A percentile compares a stretch with the other conserved stretches of the same genome.
phyloP scores from a whole-genome alignment of 2,888 invertebrate species.

The Nineta flava region DNA sequence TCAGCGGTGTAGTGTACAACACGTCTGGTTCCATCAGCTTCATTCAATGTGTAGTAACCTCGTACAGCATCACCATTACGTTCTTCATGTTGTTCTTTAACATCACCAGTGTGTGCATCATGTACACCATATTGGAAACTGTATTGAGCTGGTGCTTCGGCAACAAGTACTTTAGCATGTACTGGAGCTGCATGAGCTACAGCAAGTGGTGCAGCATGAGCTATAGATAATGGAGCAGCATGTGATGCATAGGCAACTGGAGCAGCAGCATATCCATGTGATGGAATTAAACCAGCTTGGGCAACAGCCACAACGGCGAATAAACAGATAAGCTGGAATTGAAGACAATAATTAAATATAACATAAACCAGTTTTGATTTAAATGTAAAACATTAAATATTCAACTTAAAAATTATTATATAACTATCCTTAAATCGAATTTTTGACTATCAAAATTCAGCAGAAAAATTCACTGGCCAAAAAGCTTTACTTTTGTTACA shows the following conservation, averaged over 20 bases:
- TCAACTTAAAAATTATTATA: too few relatives aligned
- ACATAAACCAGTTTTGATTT: too few relatives aligned
- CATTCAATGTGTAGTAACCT: constrained; percentile 1
- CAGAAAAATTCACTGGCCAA: too few relatives aligned
- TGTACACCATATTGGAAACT: constrained; percentile 1
- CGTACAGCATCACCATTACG: constrained; percentile 2
- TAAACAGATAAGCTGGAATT: too few relatives aligned
- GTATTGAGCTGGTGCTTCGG: constrained; percentile 3
- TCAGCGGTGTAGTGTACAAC: constrained; percentile 4
- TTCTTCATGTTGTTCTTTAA: constrained; percentile 3
- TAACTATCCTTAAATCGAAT: too few relatives aligned
- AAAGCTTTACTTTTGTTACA: too few relatives aligned
- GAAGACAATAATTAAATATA: too few relatives aligned
- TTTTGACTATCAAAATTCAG: too few relatives aligned
- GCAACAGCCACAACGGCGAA: constrained; percentile 17
- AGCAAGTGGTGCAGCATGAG: not conserved
- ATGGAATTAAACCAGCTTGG: constrained; percentile 13
- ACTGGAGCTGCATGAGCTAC: not conserved
- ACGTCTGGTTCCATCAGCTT: constrained; percentile 3
- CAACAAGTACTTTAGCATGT: not conserved
- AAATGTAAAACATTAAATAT: too few relatives aligned
- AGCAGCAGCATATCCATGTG: constrained; percentile 5
- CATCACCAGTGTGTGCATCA: constrained; percentile 2
- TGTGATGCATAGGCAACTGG: not conserved
- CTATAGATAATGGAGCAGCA: too few relatives aligned